A percentile compares a stretch with the other conserved stretches of the same genome.
phyloP scores from a whole-genome alignment of 2,113 vertebrate genomes.

The Macquaria ambigua region DNA sequence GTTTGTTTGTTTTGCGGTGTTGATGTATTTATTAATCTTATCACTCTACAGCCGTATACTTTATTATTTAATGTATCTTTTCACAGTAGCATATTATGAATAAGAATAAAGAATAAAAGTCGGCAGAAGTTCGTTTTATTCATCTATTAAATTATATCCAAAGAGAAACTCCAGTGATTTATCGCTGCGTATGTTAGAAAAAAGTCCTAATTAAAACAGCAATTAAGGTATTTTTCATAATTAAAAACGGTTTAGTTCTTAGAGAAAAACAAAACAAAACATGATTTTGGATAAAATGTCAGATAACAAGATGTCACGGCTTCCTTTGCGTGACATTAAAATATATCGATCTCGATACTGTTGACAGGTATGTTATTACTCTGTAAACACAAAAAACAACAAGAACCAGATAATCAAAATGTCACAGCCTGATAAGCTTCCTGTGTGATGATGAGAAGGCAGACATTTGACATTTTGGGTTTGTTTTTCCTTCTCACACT shows the following conservation, averaged over 20 bases:
- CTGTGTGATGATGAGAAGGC: conserved; percentile 63
- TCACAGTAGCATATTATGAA: neutral
- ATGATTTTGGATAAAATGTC: neutral
- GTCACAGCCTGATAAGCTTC: conserved; percentile 69
- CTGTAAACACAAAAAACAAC: conserved; percentile 55
- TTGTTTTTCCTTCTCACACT: conserved; percentile 46
- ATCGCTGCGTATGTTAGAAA: neutral
- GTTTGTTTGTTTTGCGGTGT: neutral
- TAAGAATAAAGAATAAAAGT: neutral
- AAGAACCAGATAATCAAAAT: conserved; percentile 54
- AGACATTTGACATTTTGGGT: conserved; percentile 65
- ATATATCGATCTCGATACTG: neutral
- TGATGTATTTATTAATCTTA: neutral
- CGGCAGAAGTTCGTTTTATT: neutral
- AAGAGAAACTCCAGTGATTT: no score
- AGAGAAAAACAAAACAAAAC: neutral
- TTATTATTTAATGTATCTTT: neutral
- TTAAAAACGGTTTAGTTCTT: neutral
- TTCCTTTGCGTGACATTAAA: neutral
- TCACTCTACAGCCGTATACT: no score
- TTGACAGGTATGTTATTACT: conserved; percentile 12
- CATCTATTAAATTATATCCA: neutral
- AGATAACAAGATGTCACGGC: neutral
- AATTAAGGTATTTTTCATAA: neutral
- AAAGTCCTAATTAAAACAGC: neutral